Conservation (phyloP, 2,888 invertebrate genomes). For the Drosophila pegasa region DNA sequence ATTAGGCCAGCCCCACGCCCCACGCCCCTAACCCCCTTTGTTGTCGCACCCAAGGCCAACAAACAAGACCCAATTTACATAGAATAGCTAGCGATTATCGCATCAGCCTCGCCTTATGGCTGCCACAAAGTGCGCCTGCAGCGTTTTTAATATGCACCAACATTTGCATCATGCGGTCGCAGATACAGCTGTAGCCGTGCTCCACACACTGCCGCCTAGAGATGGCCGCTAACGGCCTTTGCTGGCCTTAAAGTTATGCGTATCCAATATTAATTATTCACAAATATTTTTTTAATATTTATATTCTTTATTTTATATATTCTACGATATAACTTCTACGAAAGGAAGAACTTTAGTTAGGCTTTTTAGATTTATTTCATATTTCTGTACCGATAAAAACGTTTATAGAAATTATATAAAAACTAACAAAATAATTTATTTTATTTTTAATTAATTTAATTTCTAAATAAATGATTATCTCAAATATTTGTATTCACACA, state of each 20-base stretch:
- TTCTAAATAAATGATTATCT: too few relatives aligned
- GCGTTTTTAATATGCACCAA: slow-evolving; percentile 66
- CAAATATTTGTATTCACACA: not conserved
- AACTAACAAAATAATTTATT: too few relatives aligned
- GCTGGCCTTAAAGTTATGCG: not conserved
- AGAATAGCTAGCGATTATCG: slow-evolving; percentile 72
- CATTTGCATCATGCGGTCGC: slow-evolving; percentile 16
- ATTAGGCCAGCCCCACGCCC: slow-evolving; percentile 37
- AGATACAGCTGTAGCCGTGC: not conserved
- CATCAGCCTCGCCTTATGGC: slow-evolving; percentile 45
- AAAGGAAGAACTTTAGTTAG: too few relatives aligned
- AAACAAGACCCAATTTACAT: slow-evolving; percentile 66
- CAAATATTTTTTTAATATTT: not conserved
- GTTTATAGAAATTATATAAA: too few relatives aligned
- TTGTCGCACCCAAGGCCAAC: slow-evolving; percentile 41
- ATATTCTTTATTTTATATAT: not conserved
- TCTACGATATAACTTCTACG: too few relatives aligned
- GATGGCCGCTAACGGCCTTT: not conserved
- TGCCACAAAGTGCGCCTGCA: slow-evolving; percentile 56
- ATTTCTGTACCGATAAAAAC: too few relatives aligned
- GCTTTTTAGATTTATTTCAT: too few relatives aligned
- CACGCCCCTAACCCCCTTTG: slow-evolving; percentile 10
- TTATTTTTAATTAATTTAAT: too few relatives aligned
- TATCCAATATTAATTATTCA: not conserved
- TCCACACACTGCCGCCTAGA: not conserved